Conservation (phyloP, 2,888 invertebrate species). For the Drosophila limbata region DNA sequence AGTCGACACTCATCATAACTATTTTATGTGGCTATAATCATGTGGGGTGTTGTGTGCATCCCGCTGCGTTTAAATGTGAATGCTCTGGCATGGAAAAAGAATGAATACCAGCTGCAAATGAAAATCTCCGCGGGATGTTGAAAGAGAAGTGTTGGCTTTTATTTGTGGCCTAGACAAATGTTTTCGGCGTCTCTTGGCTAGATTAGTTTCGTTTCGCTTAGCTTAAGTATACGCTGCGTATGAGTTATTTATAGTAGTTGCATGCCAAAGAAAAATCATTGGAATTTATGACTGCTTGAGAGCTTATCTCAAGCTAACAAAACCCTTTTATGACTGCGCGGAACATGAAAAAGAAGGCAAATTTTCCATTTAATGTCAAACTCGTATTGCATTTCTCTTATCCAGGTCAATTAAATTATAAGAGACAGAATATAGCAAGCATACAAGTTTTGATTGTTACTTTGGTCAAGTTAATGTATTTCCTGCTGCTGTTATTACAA, state of each 20-base stretch:
- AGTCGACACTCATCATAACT: slow-evolving; percentile 1
- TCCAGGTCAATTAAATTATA: slow-evolving; percentile 8
- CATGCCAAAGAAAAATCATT: slow-evolving; percentile 3
- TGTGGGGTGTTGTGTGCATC: slow-evolving; percentile 20
- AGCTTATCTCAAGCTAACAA: slow-evolving; percentile 1
- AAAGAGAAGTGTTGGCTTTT: slow-evolving; percentile 27
- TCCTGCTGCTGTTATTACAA: not conserved
- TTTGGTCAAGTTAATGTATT: slow-evolving; percentile 12
- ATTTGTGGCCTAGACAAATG: slow-evolving; percentile 46
- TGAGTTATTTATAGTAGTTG: slow-evolving; percentile 32
- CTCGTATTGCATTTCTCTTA: not conserved
- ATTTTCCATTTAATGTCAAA: not conserved
- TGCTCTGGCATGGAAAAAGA: slow-evolving; percentile 35
- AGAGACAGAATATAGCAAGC: not conserved
- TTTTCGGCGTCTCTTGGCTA: slow-evolving; percentile 37
- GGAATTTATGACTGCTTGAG: slow-evolving; percentile 25
- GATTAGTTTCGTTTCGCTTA: slow-evolving; percentile 30
- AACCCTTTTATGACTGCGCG: slow-evolving; percentile 5
- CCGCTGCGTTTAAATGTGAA: slow-evolving; percentile 36
- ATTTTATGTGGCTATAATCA: slow-evolving; percentile 4
- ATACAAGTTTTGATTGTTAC: slow-evolving; percentile 37
- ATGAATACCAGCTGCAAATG: slow-evolving; percentile 39
- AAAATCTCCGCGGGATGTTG: slow-evolving; percentile 47
- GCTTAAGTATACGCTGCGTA: slow-evolving; percentile 34
- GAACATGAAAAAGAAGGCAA: not conserved